A percentile compares a stretch with the other conserved stretches of the same genome.
Conservation (phyloP, 2,113 vertebrate species). For the Axis porcinus region DNA sequence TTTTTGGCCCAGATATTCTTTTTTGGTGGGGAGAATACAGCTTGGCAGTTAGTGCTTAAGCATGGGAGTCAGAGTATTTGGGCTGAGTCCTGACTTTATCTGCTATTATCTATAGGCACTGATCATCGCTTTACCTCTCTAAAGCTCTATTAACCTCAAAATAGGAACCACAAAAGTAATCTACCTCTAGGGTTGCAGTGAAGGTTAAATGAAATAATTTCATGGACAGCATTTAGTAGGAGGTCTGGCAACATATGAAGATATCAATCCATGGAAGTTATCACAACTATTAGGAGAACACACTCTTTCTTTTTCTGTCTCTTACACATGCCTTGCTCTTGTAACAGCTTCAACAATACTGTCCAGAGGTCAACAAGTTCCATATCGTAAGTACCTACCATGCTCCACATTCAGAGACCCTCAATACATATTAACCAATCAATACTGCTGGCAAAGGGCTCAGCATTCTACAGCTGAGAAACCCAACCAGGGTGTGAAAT, state of each 20-base stretch:
- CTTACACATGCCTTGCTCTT: not conserved
- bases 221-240: not conserved
- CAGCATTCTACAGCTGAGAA: not conserved
- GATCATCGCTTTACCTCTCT: not conserved
- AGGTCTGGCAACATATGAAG: not conserved
- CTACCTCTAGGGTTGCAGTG: too few species aligned
- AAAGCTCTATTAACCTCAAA: not conserved
- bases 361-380: not conserved
- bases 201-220: not conserved
- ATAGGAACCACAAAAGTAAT: not conserved
- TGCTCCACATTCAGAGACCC: not conserved
- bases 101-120: not conserved
- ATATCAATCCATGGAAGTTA: not conserved
- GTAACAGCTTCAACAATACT: not conserved
- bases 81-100: not conserved
- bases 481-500: not conserved
- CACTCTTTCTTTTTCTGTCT: not conserved
- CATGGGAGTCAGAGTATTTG: not conserved
- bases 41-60: not conserved
- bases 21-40: not conserved
- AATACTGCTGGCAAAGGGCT: not conserved
- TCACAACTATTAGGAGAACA: not conserved
- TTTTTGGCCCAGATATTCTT: not conserved
- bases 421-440: constrained; percentile 12
- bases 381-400: not conserved